A percentile compares a stretch with the other conserved stretches of the same genome.
Evolutionary conservation across 92 coral and sea anemone species (phyloP).

Genomic region (Epizoanthus rinbou): DNA sequence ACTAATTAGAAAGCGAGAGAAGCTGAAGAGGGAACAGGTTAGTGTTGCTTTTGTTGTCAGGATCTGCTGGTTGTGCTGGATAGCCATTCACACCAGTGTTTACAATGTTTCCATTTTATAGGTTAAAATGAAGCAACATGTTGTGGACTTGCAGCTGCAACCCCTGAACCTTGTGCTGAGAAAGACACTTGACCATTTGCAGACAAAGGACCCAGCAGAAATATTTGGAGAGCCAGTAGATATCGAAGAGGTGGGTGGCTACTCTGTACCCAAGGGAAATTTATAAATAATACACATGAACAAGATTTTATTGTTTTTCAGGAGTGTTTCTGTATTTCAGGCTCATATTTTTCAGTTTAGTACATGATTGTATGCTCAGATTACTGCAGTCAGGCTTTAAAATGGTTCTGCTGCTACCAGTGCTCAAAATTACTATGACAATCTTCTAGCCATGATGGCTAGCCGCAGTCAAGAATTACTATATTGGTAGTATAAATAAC

Average conservation of each 20-base stretch:
- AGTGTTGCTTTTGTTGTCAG: constrained; percentile 13
- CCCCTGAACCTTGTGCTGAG: constrained; percentile 91
- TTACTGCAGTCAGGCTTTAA: not conserved
- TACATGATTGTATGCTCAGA: not conserved
- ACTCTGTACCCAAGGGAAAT: too few species aligned
- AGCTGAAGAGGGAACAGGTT: constrained; percentile 97
- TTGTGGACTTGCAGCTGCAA: constrained; percentile 91
- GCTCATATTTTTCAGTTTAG: not conserved
- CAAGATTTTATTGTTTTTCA: too few species aligned
- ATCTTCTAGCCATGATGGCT: too few species aligned
- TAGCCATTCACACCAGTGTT: not conserved
- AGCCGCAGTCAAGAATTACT: too few species aligned
- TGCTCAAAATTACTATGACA: too few species aligned
- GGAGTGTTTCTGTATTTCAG: too few species aligned
- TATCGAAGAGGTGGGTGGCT: constrained; percentile 71
- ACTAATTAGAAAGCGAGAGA: constrained; percentile 94
- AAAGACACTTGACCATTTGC: constrained; percentile 81
- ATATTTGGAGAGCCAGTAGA: constrained; percentile 97
- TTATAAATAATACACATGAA: too few species aligned
- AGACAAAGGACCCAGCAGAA: constrained; percentile 95
- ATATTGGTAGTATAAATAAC: too few species aligned
- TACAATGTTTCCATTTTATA: constrained; percentile 33
- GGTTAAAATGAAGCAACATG: constrained; percentile 97
- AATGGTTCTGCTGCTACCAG: too few species aligned
- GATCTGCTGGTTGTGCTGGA: not conserved